A percentile compares a stretch with the other conserved stretches of the same genome.
These are phyloP conservation scores for Chiloscyllium plagiosum DNA, from an alignment of 2,113 vertebrate genomes.

Conservation along the genomic window DNA sequence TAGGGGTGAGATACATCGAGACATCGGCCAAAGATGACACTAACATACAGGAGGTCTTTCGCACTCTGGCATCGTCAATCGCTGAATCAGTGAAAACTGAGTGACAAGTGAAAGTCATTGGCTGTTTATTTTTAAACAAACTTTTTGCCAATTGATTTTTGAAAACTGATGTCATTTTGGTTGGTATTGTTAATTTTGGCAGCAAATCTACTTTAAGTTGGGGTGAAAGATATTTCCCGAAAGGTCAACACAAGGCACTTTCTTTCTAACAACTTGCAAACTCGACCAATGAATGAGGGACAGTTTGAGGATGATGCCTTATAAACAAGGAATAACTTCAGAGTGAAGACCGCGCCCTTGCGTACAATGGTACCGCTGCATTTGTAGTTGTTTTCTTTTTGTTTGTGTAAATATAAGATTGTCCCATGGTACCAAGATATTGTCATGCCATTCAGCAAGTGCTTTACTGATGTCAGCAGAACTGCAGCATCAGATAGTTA, in stretches of 20 bases:
- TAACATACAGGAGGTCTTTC: conserved; percentile 60
- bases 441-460: neutral
- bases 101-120: conserved; percentile 40
- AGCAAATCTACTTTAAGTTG: neutral
- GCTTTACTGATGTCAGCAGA: neutral
- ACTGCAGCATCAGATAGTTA: neutral
- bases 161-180: neutral
- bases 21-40: conserved; percentile 64
- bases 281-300: neutral
- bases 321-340: neutral
- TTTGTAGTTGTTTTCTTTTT: neutral
- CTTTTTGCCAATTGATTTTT: too few relatives aligned
- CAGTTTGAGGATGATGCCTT: neutral
- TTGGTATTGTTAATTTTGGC: neutral
- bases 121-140: neutral
- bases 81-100: conserved; percentile 59
- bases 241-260: neutral
- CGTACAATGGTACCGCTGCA: neutral
- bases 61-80: conserved; percentile 55
- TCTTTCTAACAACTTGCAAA: neutral
- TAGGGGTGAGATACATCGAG: conserved; percentile 63
- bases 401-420: neutral
- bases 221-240: neutral
- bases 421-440: neutral
- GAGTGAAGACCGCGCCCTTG: neutral